Evolutionary conservation across 2,113 vertebrate genomes (phyloP).

Genomic region (Cygnus buccinator): DNA sequence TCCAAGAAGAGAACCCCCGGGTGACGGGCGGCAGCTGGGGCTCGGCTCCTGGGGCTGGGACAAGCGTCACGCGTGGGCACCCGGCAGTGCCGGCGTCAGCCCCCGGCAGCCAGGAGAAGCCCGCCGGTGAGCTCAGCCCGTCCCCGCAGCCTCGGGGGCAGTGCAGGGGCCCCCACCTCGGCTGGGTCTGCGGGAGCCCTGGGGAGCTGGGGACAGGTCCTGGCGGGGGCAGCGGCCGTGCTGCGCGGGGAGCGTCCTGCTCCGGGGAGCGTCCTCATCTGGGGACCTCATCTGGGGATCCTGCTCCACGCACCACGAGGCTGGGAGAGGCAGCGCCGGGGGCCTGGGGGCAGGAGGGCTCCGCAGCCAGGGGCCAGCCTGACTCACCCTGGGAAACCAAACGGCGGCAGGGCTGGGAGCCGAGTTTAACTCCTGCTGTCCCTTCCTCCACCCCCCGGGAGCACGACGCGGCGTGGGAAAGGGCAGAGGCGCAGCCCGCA

Average conservation of each 20-base stretch:
- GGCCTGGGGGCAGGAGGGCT: not conserved
- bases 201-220: not conserved
- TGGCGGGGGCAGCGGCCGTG: not conserved
- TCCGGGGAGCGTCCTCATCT: no score
- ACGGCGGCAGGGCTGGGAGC: constrained; percentile 35
- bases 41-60: not conserved
- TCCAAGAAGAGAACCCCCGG: not conserved
- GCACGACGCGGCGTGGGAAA: constrained; percentile 28
- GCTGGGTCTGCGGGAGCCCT: no score
- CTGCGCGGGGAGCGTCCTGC: rapidly evolving
- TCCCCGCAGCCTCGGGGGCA: not conserved
- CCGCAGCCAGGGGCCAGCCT: not conserved
- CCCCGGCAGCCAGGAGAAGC: no score
- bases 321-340: not conserved
- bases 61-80: no score
- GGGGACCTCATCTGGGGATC: not conserved
- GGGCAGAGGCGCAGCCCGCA: not conserved
- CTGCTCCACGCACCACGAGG: not conserved
- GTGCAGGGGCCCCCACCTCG: no score
- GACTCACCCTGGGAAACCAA: constrained; percentile 48
- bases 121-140: not conserved
- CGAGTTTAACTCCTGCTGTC: not conserved
- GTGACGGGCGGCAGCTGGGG: not conserved
- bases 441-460: not conserved
- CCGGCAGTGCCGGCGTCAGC: no score